Evolutionary conservation across 1,140 invertebrate genomes (phyloP), one percentile per base, ranked within the genome.

Genomic region (Drosophila sp.): DNA sequence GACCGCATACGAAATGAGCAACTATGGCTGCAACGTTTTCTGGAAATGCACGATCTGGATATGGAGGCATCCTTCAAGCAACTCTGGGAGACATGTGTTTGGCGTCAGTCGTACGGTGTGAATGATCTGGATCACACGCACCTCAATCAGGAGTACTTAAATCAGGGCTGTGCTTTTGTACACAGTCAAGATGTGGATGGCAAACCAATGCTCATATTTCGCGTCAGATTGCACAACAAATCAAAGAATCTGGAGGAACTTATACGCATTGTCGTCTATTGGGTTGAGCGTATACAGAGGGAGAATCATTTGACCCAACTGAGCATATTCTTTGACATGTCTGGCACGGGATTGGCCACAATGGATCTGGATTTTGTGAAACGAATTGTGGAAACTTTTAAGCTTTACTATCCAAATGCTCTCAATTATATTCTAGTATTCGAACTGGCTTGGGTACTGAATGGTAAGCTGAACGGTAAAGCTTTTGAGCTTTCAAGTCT

Each of bases 401-500:
- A 98, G 92, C 93, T 93, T 32, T 98, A 98, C 91, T 99, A 98
- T 93, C 98, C 98, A 7, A 96, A 95, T 92, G 95, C 96, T 91
- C 92, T 97, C 64, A 98, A 97, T 90, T 97, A 97, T 87, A 97
- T 99, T 67, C 93, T 99, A 40, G 96, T 99, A 56, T 97, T 94
- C 92, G 97, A 99, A 91, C 97, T 99, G 96, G 96, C 97, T 4
- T 99, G 98, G 97, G 94, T 98, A 7, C 93, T 99, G 58, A 98
- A 96, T 91, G 95, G 96, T 97, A 93, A 93, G 92, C 90, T 27
- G 0, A 7, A 29, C 16, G 0, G 6, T 25, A 7, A 36, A 58
- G 32, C 4, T 46, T 56, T 66, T 36, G 29, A 13, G 61, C 41
- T 63, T 63, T 63, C 11, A 16, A 14, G n/a, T n/a, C n/a, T n/a